Evolutionary conservation across 2,888 invertebrate species (phyloP), one percentile per base, ranked within the genome.

Genomic region (Caenorhabditis doughertyi): DNA sequence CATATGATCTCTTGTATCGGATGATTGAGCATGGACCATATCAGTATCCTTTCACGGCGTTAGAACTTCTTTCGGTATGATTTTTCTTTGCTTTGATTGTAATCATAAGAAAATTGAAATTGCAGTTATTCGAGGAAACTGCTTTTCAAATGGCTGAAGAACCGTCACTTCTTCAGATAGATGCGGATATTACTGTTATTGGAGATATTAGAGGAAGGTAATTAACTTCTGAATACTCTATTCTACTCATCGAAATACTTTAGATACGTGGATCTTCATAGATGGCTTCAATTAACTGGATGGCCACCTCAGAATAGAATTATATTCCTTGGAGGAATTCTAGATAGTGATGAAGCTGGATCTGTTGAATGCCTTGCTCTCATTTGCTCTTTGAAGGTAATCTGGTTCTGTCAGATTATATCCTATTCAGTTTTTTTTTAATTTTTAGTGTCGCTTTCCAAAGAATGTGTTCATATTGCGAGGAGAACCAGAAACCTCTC

Each of bases 11-110:
- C 1, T 44, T 87, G 9, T 83, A 80, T 67, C 76, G 83, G 51
- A 74, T 87, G 68, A 80, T 87, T 68, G 85, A 85, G 35, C 85
- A 87, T 79, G 87, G 87, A 0, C 87, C 87, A 0, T 85, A 81
- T 71, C 60, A 74, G 18, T 87, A 79, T 55, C 85, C 85, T 16
- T 87, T 87, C 68, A 81, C 64, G 23, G 79, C 83, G 9, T 47
- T 79, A n/a, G 87, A 87, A 35, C 56, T 87, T 11, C 51, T 86
- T 32, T 62, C 82, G 23, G 76, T 85, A 32, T 29, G 47, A n/a
- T n/a, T n/a, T n/a, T n/a, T n/a, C n/a, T n/a, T n/a, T 42, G 25
- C 21, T 8, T 29, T n/a, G n/a, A 2, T 62, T 44, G 2, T 27
- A 29, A 18, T 3, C 5, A 23, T 9, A 3, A 18, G 2, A 32